Conservation (phyloP, 2,797 vertebrate species). For the Lycodopsis pacificus region DNA sequence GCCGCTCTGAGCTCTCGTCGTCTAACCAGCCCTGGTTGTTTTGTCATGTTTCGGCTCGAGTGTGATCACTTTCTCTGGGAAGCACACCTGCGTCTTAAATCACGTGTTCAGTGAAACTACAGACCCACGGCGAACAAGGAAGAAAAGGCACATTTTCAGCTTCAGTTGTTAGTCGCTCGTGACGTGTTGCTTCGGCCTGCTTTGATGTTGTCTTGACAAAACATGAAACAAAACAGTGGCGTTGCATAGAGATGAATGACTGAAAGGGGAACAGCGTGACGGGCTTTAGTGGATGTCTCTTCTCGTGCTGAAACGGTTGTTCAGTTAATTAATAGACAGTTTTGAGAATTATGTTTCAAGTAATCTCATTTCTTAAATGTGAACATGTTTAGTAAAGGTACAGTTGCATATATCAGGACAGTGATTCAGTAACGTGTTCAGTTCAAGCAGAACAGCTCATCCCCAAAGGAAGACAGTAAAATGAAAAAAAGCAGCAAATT, state of each 20-base stretch:
- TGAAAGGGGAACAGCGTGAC: neutral
- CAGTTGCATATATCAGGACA: neutral
- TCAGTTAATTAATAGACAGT: neutral
- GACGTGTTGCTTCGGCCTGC: neutral
- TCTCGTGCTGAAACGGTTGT: neutral
- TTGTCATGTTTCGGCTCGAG: slow-evolving; percentile 4
- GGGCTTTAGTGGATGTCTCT: neutral
- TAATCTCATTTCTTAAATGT: too few relatives aligned
- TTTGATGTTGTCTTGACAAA: slow-evolving; percentile 27
- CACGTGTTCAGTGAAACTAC: neutral
- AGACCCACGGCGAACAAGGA: neutral
- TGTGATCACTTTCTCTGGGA: slow-evolving; percentile 10
- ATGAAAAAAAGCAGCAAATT: neutral
- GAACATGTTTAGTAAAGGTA: neutral
- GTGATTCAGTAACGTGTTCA: neutral
- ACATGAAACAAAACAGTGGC: neutral
- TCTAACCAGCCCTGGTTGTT: neutral
- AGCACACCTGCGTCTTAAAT: slow-evolving; percentile 25
- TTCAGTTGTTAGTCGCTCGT: neutral
- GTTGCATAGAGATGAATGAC: neutral
- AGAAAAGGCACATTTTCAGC: slow-evolving; percentile 5
- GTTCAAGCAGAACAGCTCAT: neutral
- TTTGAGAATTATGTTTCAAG: neutral
- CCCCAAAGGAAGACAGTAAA: slow-evolving; percentile 2
- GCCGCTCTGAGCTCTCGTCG: slow-evolving; percentile 12